phyloP scores from a whole-genome alignment of 2,113 vertebrate species.

The Oreochromis niloticus region DNA sequence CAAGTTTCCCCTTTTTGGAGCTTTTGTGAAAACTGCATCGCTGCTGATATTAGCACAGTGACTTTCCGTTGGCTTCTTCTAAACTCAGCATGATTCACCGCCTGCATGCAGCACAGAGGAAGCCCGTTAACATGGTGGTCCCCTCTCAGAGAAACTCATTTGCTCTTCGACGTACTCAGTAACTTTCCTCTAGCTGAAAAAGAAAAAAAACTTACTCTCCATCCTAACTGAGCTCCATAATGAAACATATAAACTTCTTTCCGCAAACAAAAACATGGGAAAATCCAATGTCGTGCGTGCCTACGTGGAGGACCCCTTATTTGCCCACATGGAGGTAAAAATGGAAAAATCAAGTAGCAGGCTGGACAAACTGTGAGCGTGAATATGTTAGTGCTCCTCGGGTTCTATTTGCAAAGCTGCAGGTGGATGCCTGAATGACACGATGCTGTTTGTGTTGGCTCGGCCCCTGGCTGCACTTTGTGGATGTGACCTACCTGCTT shows the following conservation, averaged over 20 bases:
- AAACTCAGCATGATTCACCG: not conserved
- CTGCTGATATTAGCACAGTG: not conserved
- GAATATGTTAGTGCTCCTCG: conserved; percentile 50
- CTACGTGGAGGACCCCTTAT: conserved; percentile 32
- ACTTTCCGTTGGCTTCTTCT: not conserved
- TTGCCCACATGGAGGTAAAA: conserved; percentile 53
- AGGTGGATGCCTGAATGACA: conserved; percentile 60
- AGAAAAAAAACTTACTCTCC: not conserved
- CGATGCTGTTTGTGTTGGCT: conserved; percentile 42
- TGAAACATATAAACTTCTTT: conserved; percentile 48
- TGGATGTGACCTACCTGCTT: conserved; percentile 29
- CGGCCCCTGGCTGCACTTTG: not conserved
- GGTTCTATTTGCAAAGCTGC: conserved; percentile 60
- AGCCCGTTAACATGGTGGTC: conserved; percentile 33
- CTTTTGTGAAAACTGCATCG: not conserved
- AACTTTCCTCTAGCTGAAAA: conserved; percentile 51
- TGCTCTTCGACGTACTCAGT: conserved; percentile 31
- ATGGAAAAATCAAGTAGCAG: conserved; percentile 56
- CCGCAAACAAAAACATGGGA: conserved; percentile 65
- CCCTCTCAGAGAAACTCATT: conserved; percentile 10
- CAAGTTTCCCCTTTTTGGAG: not conserved
- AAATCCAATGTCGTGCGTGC: conserved; percentile 47
- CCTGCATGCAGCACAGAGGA: not conserved
- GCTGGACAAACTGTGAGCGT: conserved; percentile 47
- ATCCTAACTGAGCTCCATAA: conserved; percentile 24